Conservation (phyloP, 2,113 vertebrate genomes). For the Bubo scandiacus region DNA sequence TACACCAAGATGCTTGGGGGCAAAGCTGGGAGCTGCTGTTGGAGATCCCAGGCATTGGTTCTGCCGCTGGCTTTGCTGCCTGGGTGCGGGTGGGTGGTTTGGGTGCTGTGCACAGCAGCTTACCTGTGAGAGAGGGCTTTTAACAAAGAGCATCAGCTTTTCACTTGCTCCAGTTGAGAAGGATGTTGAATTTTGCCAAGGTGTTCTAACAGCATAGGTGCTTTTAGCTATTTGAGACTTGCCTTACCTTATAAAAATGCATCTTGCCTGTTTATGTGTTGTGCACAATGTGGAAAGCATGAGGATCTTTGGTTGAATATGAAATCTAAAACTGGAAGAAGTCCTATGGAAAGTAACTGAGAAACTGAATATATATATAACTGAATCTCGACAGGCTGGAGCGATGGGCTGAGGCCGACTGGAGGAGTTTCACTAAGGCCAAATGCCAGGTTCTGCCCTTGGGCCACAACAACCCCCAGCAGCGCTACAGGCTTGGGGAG, state of each 20-base stretch:
- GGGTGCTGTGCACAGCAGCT: neutral
- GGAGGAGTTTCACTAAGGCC: no score
- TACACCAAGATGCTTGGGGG: neutral
- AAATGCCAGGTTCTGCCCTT: no score
- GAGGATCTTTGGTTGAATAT: neutral
- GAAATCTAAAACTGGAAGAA: neutral
- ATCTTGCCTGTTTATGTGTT: neutral
- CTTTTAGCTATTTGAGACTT: neutral
- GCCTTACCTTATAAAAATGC: neutral
- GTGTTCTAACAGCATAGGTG: neutral
- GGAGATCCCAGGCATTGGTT: rapidly evolving
- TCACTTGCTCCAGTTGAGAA: neutral
- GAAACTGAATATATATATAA: neutral
- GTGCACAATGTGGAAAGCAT: rapidly evolving
- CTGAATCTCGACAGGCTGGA: neutral
- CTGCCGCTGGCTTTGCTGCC: neutral
- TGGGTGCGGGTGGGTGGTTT: neutral
- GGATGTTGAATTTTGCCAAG: neutral
- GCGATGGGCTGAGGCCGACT: no score
- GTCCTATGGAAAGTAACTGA: neutral
- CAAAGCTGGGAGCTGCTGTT: neutral
- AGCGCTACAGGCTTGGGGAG: no score
- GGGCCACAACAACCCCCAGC: no score
- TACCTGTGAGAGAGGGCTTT: neutral
- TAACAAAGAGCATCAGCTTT: neutral